These are phyloP conservation scores for Agrypnus murinus DNA, from an alignment of 2,888 invertebrate genomes.

Conservation along the genomic window DNA sequence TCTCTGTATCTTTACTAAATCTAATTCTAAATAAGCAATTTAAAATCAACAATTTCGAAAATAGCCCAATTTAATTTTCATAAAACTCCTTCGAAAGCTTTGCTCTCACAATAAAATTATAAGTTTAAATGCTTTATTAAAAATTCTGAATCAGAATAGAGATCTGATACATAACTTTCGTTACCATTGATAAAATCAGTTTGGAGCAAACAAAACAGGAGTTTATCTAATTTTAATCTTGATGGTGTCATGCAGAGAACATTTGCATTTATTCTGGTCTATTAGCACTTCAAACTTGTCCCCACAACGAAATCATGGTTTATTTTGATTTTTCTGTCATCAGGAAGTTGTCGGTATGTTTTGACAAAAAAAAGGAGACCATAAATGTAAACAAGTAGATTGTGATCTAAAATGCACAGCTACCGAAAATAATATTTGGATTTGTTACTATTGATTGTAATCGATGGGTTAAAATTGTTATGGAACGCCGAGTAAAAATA, in stretches of 20 bases:
- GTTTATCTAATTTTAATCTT: slow-evolving; percentile 24
- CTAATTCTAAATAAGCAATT: too few relatives aligned
- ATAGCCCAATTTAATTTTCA: too few relatives aligned
- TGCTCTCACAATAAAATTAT: slow-evolving; percentile 24
- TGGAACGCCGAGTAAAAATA: too few relatives aligned
- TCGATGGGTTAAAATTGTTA: too few relatives aligned
- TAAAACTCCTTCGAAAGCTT: too few relatives aligned
- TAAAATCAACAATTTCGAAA: too few relatives aligned
- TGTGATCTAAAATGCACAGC: slow-evolving; percentile 11
- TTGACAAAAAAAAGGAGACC: not conserved
- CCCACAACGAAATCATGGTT: slow-evolving; percentile 18
- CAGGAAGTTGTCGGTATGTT: not conserved
- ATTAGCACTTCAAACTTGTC: slow-evolving; percentile 49
- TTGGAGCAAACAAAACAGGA: slow-evolving; percentile 13
- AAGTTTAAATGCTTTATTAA: slow-evolving; percentile 33
- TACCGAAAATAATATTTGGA: not conserved
- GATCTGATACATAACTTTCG: slow-evolving; percentile 23
- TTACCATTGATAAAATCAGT: slow-evolving; percentile 25
- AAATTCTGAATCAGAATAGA: slow-evolving; percentile 5
- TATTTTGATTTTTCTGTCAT: slow-evolving; percentile 24
- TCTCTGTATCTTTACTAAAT: too few relatives aligned
- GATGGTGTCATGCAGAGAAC: slow-evolving; percentile 47
- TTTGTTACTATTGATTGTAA: too few relatives aligned
- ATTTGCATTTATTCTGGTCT: slow-evolving; percentile 52
- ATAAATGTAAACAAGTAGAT: slow-evolving; percentile 22